Conservation (phyloP, 2,113 vertebrate genomes). For the Carollia perspicillata region DNA sequence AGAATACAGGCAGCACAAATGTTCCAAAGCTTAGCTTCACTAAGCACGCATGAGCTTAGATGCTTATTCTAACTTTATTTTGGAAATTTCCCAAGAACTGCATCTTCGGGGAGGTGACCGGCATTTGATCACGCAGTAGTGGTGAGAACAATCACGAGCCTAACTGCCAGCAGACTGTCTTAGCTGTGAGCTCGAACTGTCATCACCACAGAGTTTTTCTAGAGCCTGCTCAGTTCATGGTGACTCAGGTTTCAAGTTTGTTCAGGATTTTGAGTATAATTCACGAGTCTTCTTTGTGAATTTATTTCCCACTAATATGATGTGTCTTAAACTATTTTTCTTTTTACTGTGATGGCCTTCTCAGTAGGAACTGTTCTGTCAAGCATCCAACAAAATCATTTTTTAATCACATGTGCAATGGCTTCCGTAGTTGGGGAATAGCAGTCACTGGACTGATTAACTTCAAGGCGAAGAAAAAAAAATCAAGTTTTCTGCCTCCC, state of each 20-base stretch:
- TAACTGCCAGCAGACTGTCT: background rate
- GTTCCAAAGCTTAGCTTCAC: background rate
- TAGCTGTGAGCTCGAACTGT: background rate
- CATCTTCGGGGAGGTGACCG: background rate
- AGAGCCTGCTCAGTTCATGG: background rate
- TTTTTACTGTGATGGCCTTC: background rate
- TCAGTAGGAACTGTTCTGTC: conserved; percentile 31
- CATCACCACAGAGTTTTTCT: background rate
- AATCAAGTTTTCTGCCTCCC: conserved; percentile 35
- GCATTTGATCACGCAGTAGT: background rate
- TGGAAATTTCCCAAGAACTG: conserved; percentile 18
- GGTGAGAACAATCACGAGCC: conserved; percentile 29
- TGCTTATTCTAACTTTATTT: conserved; percentile 52
- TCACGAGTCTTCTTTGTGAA: background rate
- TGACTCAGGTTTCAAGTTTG: background rate
- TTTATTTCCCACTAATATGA: conserved; percentile 9
- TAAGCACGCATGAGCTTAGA: background rate
- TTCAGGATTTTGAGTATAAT: background rate
- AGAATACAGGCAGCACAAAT: background rate
- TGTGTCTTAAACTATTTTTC: background rate
- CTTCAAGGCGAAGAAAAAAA: conserved; percentile 42
- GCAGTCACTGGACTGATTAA: conserved; percentile 5
- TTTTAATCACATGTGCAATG: conserved; percentile 65
- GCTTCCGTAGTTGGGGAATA: background rate
- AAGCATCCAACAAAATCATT: conserved; percentile 59